A percentile compares a stretch with the other conserved stretches of the same genome.
Evolutionary conservation across 2,888 invertebrate genomes (phyloP).

Genomic region (Acanthosoma haemorrhoidale): DNA sequence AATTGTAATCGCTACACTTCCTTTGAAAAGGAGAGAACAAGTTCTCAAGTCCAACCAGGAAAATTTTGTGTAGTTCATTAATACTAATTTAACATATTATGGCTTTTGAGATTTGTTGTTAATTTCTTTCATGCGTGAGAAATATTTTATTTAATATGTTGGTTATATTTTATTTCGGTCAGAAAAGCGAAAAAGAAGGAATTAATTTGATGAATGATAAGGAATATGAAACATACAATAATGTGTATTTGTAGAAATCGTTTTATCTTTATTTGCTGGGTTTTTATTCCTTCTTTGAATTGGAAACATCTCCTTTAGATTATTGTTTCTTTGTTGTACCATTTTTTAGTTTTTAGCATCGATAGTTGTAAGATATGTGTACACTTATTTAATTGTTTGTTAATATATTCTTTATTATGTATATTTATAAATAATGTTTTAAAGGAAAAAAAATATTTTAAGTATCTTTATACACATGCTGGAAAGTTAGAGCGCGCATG

Average conservation of each 20-base stretch:
- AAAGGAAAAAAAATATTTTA: slow-evolving; percentile 10
- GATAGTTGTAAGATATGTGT: slow-evolving; percentile 19
- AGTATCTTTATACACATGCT: background rate
- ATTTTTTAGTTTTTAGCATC: slow-evolving; percentile 18
- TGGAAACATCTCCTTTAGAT: background rate
- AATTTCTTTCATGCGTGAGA: background rate
- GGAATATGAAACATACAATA: background rate
- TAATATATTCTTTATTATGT: slow-evolving; percentile 18
- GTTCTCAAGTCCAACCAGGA: no score
- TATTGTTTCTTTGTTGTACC: slow-evolving; percentile 22
- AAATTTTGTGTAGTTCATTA: no score
- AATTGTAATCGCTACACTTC: no score
- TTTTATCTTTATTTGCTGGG: slow-evolving; percentile 2
- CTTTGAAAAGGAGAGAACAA: no score
- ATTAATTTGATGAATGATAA: background rate
- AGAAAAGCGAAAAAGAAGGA: background rate
- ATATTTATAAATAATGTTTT: slow-evolving; percentile 28
- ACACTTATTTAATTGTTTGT: slow-evolving; percentile 23
- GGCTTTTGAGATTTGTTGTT: no score
- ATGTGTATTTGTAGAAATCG: background rate
- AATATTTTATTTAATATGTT: background rate
- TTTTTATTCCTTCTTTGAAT: slow-evolving; percentile 5
- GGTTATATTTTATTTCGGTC: background rate
- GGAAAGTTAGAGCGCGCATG: background rate
- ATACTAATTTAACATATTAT: no score